phyloP scores from a whole-genome alignment of 30 jellyfish, hydroid and myxozoan genomes.

The Cassiopea xamachana region DNA sequence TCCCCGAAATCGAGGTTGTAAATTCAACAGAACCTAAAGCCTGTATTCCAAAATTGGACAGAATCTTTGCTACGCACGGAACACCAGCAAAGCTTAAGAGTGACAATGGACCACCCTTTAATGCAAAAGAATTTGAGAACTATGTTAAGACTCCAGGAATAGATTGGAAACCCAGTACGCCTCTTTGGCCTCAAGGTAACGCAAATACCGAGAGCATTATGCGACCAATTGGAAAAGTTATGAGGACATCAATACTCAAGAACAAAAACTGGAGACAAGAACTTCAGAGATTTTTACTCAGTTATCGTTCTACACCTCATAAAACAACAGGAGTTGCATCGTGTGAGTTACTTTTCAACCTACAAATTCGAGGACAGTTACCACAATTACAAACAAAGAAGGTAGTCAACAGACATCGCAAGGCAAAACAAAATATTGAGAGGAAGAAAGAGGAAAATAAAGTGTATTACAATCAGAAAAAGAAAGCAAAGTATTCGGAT shows the following conservation, averaged over 20 bases:
- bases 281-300: conserved; percentile 4
- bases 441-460: no score
- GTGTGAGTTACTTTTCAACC: conserved; percentile 48
- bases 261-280: conserved; percentile 48
- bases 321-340: conserved; percentile 28
- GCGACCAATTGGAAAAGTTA: conserved; percentile 13
- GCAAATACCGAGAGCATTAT: conserved; percentile 14
- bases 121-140: conserved; percentile 23
- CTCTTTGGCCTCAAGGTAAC: conserved; percentile 44
- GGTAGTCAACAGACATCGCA: neutral
- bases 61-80: conserved; percentile 32
- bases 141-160: conserved; percentile 13
- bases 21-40: conserved; percentile 21
- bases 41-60: conserved; percentile 39
- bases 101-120: conserved; percentile 66
- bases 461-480: neutral
- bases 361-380: conserved; percentile 5
- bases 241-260: conserved; percentile 33
- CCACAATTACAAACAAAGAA: neutral
- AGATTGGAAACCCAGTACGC: conserved; percentile 7
- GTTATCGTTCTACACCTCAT: conserved; percentile 46
- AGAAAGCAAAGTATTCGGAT: neutral
- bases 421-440: neutral
- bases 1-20: conserved; percentile 58
- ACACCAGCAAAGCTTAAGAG: conserved; percentile 4